Evolutionary conservation across 2,888 invertebrate species (phyloP), one percentile per base, ranked within the genome.

Genomic region (Dryomyza anilis): DNA sequence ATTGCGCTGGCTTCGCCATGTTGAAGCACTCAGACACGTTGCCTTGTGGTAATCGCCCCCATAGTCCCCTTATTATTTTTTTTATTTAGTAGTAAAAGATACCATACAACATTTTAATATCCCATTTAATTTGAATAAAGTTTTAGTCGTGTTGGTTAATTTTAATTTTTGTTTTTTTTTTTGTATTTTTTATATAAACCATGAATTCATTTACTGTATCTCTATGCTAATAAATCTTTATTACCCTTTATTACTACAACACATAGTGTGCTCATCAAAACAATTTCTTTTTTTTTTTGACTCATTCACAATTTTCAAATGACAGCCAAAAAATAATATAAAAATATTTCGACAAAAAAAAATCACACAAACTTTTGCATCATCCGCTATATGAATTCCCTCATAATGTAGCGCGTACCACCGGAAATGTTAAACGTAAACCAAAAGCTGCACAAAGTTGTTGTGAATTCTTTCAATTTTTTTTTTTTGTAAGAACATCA

Each of bases 351-450:
- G 39, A 39, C n/a, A 39, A n/a, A 5, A 12, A 39, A n/a, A 39
- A 39, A 39, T 39, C 39, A n/a, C 39, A n/a, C 12, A 14, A 39
- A 39, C 39, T 45, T 52, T 45, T 64, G 58, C 56, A 64, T 29
- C 66, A 68, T 68, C 57, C 70, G 67, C 65, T 70, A 46, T 45
- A 65, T 25, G n/a, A 39, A 25, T 57, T 27, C 43, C 57, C 16
- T 23, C 57, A 50, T 59, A 19, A 43, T n/a, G 39, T n/a, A 39
- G 39, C 14, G n/a, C 39, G 33, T n/a, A 19, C 57, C 14, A 21
- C 16, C 27, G 57, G 43, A 43, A 57, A 43, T 43, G 36, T 43
- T 43, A 39, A 16, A n/a, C 25, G 14, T n/a, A n/a, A 39, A 1
- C 4, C 29, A 53, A 53, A 53, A 29, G 29, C 16, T n/a, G 1